phyloP scores from a whole-genome alignment of 2,888 invertebrate genomes.

The Unio pictorum region DNA sequence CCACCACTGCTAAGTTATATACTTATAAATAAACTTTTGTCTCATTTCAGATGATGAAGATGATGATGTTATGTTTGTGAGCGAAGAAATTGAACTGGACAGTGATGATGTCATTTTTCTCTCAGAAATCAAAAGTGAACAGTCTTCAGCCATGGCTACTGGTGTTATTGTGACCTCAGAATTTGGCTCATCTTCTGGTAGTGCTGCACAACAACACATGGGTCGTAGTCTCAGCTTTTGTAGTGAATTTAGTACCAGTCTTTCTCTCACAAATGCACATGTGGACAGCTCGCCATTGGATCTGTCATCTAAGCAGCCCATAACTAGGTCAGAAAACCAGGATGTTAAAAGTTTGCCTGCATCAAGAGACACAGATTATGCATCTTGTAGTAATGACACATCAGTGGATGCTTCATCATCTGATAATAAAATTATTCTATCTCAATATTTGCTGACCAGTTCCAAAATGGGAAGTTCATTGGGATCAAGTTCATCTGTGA shows the following conservation, averaged over 20 bases:
- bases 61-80: slow-evolving; percentile 53
- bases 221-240: slow-evolving; percentile 11
- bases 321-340: too few relatives aligned
- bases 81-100: slow-evolving; percentile 52
- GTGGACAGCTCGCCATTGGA: slow-evolving; percentile 9
- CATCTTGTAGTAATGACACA: too few relatives aligned
- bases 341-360: too few relatives aligned
- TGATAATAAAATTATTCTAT: too few relatives aligned
- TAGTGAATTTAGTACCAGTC: slow-evolving; percentile 2
- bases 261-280: too few relatives aligned
- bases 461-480: too few relatives aligned
- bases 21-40: not conserved
- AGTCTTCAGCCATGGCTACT: slow-evolving; percentile 6
- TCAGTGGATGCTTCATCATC: too few relatives aligned
- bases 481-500: too few relatives aligned
- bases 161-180: slow-evolving; percentile 1
- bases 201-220: not conserved
- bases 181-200: not conserved
- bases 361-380: too few relatives aligned
- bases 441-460: too few relatives aligned
- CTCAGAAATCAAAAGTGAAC: slow-evolving; percentile 35
- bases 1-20: too few relatives aligned
- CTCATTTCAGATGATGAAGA: slow-evolving; percentile 44
- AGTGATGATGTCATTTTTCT: slow-evolving; percentile 52
- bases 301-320: slow-evolving; percentile 10